These are phyloP conservation scores for Chaitophorus viminalis DNA, from an alignment of 2,888 invertebrate species.

Conservation along the genomic window DNA sequence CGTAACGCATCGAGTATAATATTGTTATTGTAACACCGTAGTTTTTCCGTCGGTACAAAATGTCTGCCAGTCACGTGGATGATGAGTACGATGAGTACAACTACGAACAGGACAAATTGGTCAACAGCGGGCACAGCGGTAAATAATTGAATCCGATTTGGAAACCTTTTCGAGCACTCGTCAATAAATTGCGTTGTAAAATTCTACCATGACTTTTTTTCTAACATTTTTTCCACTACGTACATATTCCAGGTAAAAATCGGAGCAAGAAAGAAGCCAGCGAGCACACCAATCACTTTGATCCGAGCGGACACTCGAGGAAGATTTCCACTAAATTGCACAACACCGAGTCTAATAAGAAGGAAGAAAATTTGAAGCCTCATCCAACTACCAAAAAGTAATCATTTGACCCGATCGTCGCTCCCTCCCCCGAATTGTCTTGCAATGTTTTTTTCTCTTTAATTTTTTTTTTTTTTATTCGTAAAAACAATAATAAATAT, in stretches of 20 bases:
- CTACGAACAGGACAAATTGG: conserved; percentile 90
- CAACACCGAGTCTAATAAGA: conserved; percentile 86
- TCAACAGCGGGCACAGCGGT: conserved; percentile 87
- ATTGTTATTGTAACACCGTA: background rate
- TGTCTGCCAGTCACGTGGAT: conserved; percentile 78
- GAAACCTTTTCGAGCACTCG: background rate
- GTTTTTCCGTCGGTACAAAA: conserved; percentile 66
- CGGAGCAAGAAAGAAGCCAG: conserved; percentile 88
- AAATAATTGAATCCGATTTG: background rate
- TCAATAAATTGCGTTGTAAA: background rate
- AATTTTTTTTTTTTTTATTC: background rate
- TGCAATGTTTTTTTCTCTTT: background rate
- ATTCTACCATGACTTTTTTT: conserved; percentile 5
- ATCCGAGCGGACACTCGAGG: conserved; percentile 92
- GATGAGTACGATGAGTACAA: conserved; percentile 96
- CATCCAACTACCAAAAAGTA: conserved; percentile 64
- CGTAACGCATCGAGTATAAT: no score
- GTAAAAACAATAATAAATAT: background rate
- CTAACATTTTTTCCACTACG: background rate
- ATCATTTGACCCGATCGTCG: background rate
- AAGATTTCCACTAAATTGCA: conserved; percentile 87
- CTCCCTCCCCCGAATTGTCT: conserved; percentile 3
- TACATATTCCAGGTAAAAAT: conserved; percentile 72
- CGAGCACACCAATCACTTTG: conserved; percentile 90
- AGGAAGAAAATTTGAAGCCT: conserved; percentile 68